Percentiles rank a stretch among this genome's conserved stretches.
phyloP scores from a whole-genome alignment of 2,888 invertebrate species.

The Troilus luridus region DNA sequence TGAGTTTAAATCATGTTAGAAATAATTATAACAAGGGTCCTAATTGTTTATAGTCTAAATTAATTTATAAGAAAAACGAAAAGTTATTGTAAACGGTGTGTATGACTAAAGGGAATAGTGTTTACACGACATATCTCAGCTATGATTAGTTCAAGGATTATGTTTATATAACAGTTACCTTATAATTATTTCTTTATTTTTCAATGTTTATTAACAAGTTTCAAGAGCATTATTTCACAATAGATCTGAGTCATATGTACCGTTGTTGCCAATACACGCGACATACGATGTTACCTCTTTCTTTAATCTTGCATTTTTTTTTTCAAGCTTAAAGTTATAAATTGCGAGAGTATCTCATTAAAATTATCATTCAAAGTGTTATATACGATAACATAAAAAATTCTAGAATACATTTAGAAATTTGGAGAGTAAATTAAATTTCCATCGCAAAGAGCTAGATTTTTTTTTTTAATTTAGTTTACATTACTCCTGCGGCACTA shows the following conservation, averaged over 20 bases:
- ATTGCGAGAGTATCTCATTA: background rate
- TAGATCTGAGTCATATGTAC: background rate
- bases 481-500: too few relatives aligned
- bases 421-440: too few relatives aligned
- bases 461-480: too few relatives aligned
- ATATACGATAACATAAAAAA: background rate
- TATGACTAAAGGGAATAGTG: background rate
- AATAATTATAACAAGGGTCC: background rate
- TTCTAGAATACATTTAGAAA: background rate
- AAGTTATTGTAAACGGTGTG: background rate
- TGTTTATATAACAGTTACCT: background rate
- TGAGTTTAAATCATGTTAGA: too few relatives aligned
- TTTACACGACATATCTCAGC: background rate
- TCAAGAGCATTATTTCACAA: background rate
- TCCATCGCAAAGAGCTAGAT: too few relatives aligned
- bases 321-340: background rate
- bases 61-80: background rate
- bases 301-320: background rate
- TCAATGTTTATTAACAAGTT: background rate
- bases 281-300: background rate
- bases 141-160: background rate
- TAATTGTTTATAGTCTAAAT: background rate
- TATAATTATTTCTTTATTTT: background rate
- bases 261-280: background rate
- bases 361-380: background rate